Conservation (phyloP, 2,797 vertebrate species). For the Hapalemur alaotrensis region DNA sequence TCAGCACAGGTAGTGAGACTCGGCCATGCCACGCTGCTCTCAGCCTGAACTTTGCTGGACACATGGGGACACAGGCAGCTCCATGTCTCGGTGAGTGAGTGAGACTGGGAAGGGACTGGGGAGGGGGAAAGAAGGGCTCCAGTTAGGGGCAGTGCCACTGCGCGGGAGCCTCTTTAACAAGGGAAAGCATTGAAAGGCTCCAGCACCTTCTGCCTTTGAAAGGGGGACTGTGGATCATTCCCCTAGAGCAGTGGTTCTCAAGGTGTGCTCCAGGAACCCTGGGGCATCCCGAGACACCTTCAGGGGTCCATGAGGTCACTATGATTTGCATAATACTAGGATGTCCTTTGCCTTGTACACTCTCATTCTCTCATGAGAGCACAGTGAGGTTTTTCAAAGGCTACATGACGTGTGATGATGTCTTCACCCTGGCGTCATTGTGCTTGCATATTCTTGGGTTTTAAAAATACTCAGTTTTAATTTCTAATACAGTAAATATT, state of each 20-base stretch:
- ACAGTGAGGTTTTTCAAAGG: not conserved
- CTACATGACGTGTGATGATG: not conserved
- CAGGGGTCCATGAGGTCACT: not conserved
- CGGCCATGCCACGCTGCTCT: not conserved
- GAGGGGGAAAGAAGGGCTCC: not conserved
- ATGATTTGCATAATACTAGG: not conserved
- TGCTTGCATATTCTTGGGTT: conserved; percentile 17
- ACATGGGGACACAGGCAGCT: not conserved
- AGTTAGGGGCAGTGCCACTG: not conserved
- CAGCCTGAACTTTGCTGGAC: not conserved
- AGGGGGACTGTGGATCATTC: not conserved
- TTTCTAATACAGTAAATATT: not conserved
- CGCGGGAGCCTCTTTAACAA: not conserved
- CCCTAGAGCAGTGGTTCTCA: not conserved
- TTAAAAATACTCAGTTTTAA: conserved; percentile 5
- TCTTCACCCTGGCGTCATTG: not conserved
- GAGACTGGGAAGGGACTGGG: not conserved
- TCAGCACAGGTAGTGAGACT: not conserved
- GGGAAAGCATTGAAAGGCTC: not conserved
- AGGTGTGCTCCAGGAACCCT: not conserved
- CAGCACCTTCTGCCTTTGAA: not conserved
- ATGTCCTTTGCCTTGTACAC: not conserved
- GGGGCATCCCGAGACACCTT: not conserved
- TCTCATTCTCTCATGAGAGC: not conserved
- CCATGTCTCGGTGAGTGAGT: not conserved